Conservation (phyloP, 2,113 vertebrate genomes). For the Laterallus jamaicensis region DNA sequence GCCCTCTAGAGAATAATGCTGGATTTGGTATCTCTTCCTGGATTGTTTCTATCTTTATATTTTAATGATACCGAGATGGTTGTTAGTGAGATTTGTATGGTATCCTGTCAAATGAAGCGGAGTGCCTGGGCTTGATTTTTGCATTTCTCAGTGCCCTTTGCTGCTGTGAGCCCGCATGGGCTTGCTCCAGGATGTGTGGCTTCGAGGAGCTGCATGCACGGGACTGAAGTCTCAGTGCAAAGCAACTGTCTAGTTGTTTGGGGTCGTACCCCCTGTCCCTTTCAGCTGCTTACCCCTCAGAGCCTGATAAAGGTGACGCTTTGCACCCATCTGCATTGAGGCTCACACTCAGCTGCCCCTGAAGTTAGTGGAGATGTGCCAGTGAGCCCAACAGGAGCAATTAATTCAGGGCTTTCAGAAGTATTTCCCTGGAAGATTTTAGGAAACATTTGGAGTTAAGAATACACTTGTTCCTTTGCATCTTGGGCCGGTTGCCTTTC, state of each 20-base stretch:
- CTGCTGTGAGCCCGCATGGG: rapidly evolving
- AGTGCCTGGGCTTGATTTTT: neutral
- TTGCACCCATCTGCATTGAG: neutral
- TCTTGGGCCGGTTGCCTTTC: neutral
- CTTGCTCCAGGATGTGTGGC: neutral
- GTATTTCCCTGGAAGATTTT: neutral
- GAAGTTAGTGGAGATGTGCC: neutral
- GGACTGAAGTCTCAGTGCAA: neutral
- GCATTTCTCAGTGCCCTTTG: neutral
- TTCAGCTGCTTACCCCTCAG: neutral
- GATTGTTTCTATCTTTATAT: conserved; percentile 40
- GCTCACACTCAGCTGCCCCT: neutral
- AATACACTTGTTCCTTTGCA: neutral
- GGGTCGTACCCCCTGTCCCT: neutral
- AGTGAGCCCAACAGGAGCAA: neutral
- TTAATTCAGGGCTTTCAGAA: neutral
- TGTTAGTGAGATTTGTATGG: conserved; percentile 26
- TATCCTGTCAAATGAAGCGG: conserved; percentile 16
- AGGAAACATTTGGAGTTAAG: neutral
- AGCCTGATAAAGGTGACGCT: neutral
- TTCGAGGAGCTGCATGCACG: neutral
- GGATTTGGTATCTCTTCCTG: conserved; percentile 9
- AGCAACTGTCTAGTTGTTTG: rapidly evolving
- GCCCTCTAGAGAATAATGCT: conserved; percentile 2
- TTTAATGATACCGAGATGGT: neutral